These are phyloP conservation scores for Phodopus roborovskii DNA, from an alignment of 2,113 vertebrate species.

Conservation along the genomic window DNA sequence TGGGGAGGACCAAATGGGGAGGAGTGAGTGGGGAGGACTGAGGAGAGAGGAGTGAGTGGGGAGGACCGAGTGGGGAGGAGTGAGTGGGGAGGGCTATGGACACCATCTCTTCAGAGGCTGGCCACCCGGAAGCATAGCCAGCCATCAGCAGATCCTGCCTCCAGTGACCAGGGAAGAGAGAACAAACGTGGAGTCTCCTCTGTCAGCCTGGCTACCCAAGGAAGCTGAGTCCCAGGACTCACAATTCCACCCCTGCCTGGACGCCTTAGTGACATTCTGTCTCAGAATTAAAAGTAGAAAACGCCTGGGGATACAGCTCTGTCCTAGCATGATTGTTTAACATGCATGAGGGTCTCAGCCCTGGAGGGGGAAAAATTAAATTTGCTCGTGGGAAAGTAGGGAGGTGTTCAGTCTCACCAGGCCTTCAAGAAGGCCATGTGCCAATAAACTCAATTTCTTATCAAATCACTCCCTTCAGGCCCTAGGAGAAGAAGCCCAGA, in stretches of 20 bases:
- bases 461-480: not conserved
- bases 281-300: not conserved
- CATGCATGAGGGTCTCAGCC: not conserved
- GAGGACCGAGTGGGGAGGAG: too few relatives aligned
- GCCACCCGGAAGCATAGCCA: not conserved
- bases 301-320: not conserved
- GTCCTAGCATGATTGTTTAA: not conserved
- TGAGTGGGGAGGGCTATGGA: too few relatives aligned
- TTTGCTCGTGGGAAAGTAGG: not conserved
- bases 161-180: not conserved
- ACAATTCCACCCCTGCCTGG: not conserved
- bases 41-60: not conserved
- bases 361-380: not conserved
- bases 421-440: not conserved
- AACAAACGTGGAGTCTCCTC: not conserved
- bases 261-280: not conserved
- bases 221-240: not conserved
- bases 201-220: not conserved
- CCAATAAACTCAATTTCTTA: not conserved
- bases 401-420: not conserved
- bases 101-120: not conserved
- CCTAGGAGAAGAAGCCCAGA: not conserved
- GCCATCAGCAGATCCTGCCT: not conserved
- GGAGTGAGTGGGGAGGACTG: not conserved
- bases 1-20: not conserved